Base-by-base conservation (phyloP, 2,797 vertebrate genomes). In the Notolepis coatsorum region DNA sequence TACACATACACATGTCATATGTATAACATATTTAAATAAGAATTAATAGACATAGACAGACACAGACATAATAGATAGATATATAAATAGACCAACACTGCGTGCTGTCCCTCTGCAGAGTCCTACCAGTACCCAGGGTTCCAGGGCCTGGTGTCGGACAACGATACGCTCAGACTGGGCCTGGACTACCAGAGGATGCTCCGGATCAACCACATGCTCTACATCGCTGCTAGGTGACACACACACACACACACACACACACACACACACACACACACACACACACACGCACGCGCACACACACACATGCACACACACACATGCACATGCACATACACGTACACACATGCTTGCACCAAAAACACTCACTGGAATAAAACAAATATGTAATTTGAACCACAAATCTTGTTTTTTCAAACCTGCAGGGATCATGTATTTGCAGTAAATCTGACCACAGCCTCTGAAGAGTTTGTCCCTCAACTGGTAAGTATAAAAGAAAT, bases 401-500 rank as follows among this genome's bases (percentile, higher is more conserved):
- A 21, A 30, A 27, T 42, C 64, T 56, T 42, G n/a, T 17, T 28
- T 23, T 63, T 45, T 35, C 24, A 10, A 3, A 23, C 24, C 21
- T 75, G 82, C 82, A 98, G 96, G 89, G 96, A 98, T 89, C 96
- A 98, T 76, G 96, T 98, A 87, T 98, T 98, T 65, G 95, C 95
- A 0, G 93, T 98, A 58, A 98, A 97, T 75, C 93, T 98, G 82
- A 96, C 94, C 33, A 94, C 93, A 30, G 88, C 94, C 38, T 91
- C 91, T 6, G 92, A 95, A 70, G 88, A 92, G 83, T 91, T 98
- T 24, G 81, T 89, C 35, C 95, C 96, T 31, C 96, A 92, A 84
- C 94, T 92, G 93, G 96, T 98, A 86, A 95, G 92, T 62, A 81
- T 1, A 4, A 2, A 37, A 31, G 28, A 21, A 24, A 23, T 43